Evolutionary conservation across 2,888 invertebrate genomes (phyloP).

Genomic region (Drosophila pullipes): DNA sequence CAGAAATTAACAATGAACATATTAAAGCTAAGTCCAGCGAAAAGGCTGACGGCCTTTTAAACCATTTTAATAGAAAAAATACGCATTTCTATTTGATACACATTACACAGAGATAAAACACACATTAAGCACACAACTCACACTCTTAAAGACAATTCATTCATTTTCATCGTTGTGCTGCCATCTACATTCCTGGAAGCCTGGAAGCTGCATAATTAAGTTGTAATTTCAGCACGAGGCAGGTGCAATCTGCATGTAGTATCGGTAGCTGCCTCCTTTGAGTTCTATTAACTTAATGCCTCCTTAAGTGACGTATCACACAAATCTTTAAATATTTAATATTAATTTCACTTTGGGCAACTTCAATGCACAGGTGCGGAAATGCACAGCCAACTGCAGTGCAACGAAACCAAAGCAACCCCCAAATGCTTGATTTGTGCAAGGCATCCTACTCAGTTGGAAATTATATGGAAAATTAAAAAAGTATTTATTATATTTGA

Average conservation of each 20-base stretch:
- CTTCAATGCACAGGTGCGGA: conserved; percentile 45
- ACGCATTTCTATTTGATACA: not conserved
- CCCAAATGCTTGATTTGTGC: not conserved
- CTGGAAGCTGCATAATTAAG: conserved; percentile 70
- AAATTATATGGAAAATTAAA: not conserved
- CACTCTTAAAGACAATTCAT: not conserved
- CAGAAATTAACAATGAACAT: not conserved
- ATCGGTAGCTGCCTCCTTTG: conserved; percentile 53
- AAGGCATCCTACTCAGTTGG: not conserved
- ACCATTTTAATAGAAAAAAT: not conserved
- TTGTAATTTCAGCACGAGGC: conserved; percentile 53
- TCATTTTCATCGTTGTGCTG: conserved; percentile 3
- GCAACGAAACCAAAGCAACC: not conserved
- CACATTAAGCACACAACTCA: not conserved
- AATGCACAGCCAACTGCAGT: conserved; percentile 16
- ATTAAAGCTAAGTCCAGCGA: not conserved
- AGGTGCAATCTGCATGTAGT: conserved; percentile 6
- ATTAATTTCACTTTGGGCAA: conserved; percentile 66
- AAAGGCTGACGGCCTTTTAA: not conserved
- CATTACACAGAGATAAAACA: not conserved
- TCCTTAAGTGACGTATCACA: conserved; percentile 67
- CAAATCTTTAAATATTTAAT: conserved; percentile 74
- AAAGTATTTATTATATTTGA: not conserved
- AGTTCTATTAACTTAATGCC: conserved; percentile 74
- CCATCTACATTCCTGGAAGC: not conserved